Percentiles rank a stretch among this genome's conserved stretches.
phyloP scores from a whole-genome alignment of 2,888 invertebrate species.

The Glaucopsyche alexis region DNA sequence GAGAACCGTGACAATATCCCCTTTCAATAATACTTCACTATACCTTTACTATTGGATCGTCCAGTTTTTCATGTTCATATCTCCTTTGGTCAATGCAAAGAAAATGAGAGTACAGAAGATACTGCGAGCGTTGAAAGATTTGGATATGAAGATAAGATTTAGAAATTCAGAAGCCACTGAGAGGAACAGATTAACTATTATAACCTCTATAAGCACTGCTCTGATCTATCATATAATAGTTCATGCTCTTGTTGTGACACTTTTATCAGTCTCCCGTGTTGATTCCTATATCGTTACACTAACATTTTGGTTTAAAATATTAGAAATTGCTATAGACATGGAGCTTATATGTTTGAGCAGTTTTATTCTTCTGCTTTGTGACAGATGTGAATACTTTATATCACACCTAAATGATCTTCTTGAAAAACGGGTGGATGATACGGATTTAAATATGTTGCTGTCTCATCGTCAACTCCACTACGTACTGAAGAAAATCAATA shows the following conservation, averaged over 20 bases:
- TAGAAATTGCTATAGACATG: not conserved
- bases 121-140: not conserved
- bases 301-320: not conserved
- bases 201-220: not conserved
- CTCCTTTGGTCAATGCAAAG: not conserved
- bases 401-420: not conserved
- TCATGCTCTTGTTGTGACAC: not conserved
- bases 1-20: not conserved
- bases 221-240: not conserved
- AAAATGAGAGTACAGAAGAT: not conserved
- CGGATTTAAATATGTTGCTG: not conserved
- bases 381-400: not conserved
- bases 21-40: not conserved
- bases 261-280: not conserved
- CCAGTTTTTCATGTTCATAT: not conserved
- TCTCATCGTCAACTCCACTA: slow-evolving; percentile 24
- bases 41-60: slow-evolving; percentile 9
- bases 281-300: not conserved
- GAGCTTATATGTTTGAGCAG: not conserved
- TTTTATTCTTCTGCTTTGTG: not conserved
- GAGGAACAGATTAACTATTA: not conserved
- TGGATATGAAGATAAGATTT: slow-evolving; percentile 2
- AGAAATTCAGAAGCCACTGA: not conserved
- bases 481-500: slow-evolving; percentile 11
- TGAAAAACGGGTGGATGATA: not conserved